A percentile compares a stretch with the other conserved stretches of the same genome.
Evolutionary conservation across 2,113 vertebrate genomes (phyloP).

Genomic region (Cichladusa arquata): DNA sequence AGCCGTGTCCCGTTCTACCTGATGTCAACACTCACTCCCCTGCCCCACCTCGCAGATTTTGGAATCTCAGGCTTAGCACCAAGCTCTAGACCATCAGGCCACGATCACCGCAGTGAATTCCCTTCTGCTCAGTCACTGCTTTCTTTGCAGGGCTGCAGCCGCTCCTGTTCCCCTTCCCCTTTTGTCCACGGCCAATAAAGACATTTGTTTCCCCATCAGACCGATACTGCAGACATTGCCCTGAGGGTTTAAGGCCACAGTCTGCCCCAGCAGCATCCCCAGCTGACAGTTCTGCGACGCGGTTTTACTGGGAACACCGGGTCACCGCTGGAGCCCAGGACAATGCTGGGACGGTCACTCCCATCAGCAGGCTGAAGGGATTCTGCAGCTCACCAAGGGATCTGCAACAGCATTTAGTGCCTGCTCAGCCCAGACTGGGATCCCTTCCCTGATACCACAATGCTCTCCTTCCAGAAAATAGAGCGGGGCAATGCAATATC

Average conservation of each 20-base stretch:
- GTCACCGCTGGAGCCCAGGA: neutral
- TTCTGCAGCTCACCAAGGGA: neutral
- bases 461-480: accelerated
- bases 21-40: neutral
- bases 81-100: neutral
- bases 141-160: neutral
- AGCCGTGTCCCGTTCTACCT: neutral
- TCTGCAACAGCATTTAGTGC: accelerated
- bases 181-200: neutral
- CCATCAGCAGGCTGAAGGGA: neutral
- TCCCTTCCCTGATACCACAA: no score
- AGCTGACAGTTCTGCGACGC: no score
- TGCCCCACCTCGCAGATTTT: neutral
- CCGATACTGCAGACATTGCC: neutral
- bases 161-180: neutral
- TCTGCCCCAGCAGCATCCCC: neutral
- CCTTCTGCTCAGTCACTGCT: neutral
- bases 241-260: neutral
- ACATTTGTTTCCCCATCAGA: neutral
- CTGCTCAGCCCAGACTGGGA: accelerated
- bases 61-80: neutral
- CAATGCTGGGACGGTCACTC: neutral
- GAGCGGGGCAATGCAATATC: neutral
- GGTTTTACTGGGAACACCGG: accelerated
- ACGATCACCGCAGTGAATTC: neutral